A percentile compares a stretch with the other conserved stretches of the same genome.
Conservation (phyloP, 2,113 vertebrate genomes). For the Corynorhinus townsendii region DNA sequence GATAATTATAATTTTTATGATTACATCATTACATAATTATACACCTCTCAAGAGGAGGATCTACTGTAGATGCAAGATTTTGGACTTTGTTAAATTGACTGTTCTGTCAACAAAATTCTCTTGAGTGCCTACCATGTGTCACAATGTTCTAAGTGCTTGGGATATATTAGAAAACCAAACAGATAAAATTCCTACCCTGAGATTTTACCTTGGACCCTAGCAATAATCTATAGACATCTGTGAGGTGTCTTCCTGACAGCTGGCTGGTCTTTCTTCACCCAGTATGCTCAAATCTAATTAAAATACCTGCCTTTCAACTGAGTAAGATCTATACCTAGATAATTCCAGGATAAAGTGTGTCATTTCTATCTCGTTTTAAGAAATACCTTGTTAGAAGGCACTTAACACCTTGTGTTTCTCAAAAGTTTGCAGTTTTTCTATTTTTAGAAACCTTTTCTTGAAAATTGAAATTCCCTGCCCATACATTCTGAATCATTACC, state of each 20-base stretch:
- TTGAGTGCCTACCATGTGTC: neutral
- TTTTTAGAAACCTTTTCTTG: neutral
- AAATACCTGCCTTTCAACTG: neutral
- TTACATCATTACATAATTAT: neutral
- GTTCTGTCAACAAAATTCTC: neutral
- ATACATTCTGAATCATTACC: neutral
- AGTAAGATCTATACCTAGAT: neutral
- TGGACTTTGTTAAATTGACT: neutral
- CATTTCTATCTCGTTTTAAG: neutral
- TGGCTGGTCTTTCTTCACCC: neutral
- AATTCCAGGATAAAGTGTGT: neutral
- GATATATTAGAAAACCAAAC: neutral
- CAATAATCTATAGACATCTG: neutral
- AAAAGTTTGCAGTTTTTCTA: neutral
- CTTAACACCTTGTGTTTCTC: neutral
- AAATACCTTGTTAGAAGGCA: neutral
- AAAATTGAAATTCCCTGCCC: neutral
- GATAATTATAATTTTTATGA: neutral
- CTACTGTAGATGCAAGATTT: neutral
- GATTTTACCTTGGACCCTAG: neutral
- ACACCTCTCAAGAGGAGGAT: neutral
- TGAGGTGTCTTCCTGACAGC: neutral
- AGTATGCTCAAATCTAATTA: neutral
- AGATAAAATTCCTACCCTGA: neutral
- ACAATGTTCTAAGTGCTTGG: neutral